Percentiles rank a stretch among this genome's conserved stretches.
Evolutionary conservation across 2,888 invertebrate species (phyloP).

Genomic region (Eudasyphora cyanicolor): DNA sequence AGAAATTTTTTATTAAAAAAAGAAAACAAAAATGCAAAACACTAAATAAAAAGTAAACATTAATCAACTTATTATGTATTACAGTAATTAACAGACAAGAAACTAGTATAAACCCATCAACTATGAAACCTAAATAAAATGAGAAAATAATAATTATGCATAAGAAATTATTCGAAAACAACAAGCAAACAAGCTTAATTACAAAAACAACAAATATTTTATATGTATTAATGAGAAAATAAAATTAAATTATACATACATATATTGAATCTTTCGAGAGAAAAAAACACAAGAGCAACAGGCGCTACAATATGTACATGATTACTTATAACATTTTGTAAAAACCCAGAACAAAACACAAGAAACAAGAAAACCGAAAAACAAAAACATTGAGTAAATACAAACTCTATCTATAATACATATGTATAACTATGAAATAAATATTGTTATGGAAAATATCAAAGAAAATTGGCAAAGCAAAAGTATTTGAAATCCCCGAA

Average conservation of each 20-base stretch:
- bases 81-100: constrained; percentile 47
- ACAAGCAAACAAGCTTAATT: constrained; percentile 44
- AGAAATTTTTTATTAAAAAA: constrained; percentile 56
- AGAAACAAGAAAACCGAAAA: constrained; percentile 32
- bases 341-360: constrained; percentile 43
- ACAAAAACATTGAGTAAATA: too few relatives aligned
- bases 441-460: constrained; percentile 40
- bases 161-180: constrained; percentile 34
- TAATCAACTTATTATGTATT: constrained; percentile 25
- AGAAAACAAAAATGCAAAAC: constrained; percentile 24
- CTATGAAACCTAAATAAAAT: constrained; percentile 48
- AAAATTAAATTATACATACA: constrained; percentile 46
- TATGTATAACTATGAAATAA: constrained; percentile 39
- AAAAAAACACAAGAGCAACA: constrained; percentile 63
- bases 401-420: too few relatives aligned
- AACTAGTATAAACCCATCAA: constrained; percentile 58
- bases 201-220: constrained; percentile 50
- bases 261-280: background rate
- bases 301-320: constrained; percentile 77
- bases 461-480: constrained; percentile 31
- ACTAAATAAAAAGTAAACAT: constrained; percentile 8
- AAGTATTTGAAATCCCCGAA: constrained; percentile 33
- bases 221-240: constrained; percentile 48
- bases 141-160: constrained; percentile 40
- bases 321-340: constrained; percentile 69